These are phyloP conservation scores for Nudaria mundana DNA, from an alignment of 2,888 invertebrate species.

Conservation along the genomic window DNA sequence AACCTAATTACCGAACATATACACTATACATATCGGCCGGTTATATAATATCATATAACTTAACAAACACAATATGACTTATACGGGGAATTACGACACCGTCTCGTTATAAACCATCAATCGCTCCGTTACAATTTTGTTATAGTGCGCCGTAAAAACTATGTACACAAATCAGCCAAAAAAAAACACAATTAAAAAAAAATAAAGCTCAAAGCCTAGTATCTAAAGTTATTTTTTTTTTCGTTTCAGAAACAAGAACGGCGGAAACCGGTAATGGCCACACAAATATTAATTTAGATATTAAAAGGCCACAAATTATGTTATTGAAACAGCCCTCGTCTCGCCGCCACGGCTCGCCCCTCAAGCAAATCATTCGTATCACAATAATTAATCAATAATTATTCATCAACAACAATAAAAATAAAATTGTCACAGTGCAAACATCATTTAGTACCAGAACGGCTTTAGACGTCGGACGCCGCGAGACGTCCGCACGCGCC, in stretches of 20 bases:
- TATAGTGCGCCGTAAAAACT: conserved; percentile 32
- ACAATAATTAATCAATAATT: conserved; percentile 40
- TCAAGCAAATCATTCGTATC: conserved; percentile 33
- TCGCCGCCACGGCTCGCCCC: conserved; percentile 17
- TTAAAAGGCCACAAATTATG: conserved; percentile 54
- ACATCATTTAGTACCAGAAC: conserved; percentile 31
- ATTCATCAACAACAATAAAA: conserved; percentile 45
- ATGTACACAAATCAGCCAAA: conserved; percentile 44
- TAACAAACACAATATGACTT: conserved; percentile 44
- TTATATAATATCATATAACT: conserved; percentile 37
- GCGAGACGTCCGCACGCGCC: conserved; percentile 12
- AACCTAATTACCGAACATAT: conserved; percentile 20
- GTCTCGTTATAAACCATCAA: conserved; percentile 25
- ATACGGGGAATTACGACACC: conserved; percentile 36
- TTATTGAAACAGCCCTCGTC: conserved; percentile 25
- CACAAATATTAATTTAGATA: conserved; percentile 42
- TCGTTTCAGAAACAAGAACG: conserved; percentile 26
- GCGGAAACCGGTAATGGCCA: conserved; percentile 22
- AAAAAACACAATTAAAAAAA: conserved; percentile 29
- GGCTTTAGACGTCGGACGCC: conserved; percentile 7
- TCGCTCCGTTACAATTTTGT: conserved; percentile 29
- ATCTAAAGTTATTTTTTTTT: conserved; percentile 40
- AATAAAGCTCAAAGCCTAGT: conserved; percentile 56
- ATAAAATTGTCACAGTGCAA: conserved; percentile 48
- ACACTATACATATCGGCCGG: conserved; percentile 19